Base-by-base conservation (phyloP, 2,888 invertebrate genomes). In the Cataglyphis altisquamis region DNA sequence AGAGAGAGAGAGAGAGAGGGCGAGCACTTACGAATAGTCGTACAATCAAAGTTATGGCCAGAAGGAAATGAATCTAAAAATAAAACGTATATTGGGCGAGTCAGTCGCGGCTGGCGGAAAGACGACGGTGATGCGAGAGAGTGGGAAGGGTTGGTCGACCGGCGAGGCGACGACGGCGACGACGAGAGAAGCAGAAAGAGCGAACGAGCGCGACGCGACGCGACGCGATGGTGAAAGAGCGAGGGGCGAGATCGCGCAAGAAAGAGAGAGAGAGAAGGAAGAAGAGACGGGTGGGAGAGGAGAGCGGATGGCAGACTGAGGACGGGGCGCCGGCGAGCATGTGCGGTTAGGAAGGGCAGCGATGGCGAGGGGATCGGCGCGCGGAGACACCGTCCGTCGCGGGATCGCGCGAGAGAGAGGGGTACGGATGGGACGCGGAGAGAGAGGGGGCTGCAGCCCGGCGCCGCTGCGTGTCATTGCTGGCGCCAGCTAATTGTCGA, bases 401-500 rank as follows among this genome's bases (percentile, higher is more conserved):
- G 67, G 41, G 73, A 74, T 41, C 72, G 52, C 36, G 25, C 57
- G 66, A 62, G 21, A 66, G 32, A 36, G 67, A 60, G 64, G 68
- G 72, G 21, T 52, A 48, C 63, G 83, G 73, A 75, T 36, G 63
- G 72, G 32, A 78, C 81, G 66, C 80, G 82, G 60, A 60, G 80
- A 62, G 83, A 73, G 83, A 82, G 84, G 83, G 80, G 72, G 25
- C 29, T 36, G 60, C 90, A 87, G 85, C 88, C 89, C 92, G 93
- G 93, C 93, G 93, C 93, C 93, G 92, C 93, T 92, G 92, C 93
- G 93, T 93, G 93, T 93, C 94, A 93, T 91, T 93, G 93, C 93
- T 93, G 93, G 93, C 93, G 94, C 93, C 94, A 93, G 93, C 94
- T 94, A 94, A 93, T 94, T 94, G 93, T 93, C 93, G 93, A 93